Conservation (phyloP, 92 coral and sea anemone genomes). For the Bergia sp. region DNA sequence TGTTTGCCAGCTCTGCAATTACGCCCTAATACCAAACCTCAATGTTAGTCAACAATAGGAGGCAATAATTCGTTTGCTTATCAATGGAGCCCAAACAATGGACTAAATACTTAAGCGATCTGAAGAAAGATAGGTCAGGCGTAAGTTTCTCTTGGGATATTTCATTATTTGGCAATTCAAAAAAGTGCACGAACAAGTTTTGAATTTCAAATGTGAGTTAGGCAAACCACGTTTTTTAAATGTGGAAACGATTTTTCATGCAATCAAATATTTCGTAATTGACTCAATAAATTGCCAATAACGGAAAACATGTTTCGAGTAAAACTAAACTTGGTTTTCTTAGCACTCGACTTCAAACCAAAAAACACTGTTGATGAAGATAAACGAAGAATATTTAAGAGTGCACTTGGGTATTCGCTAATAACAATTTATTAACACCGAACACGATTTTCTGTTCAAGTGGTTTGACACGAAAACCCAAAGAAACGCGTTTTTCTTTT, state of each 20-base stretch:
- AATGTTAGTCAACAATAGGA: slow-evolving; percentile 14
- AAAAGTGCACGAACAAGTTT: neutral
- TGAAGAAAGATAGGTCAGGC: neutral
- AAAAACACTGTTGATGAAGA: neutral
- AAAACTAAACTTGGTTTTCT: neutral
- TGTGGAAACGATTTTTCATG: neutral
- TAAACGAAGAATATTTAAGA: neutral
- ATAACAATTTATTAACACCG: too few relatives aligned
- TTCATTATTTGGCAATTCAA: neutral
- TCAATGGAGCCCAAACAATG: slow-evolving; percentile 30
- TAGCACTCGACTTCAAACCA: slow-evolving; percentile 22
- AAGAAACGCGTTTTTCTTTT: neutral
- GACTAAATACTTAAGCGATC: slow-evolving; percentile 34
- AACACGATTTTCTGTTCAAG: neutral
- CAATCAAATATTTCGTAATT: slow-evolving; percentile 3
- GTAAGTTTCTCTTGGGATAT: slow-evolving; percentile 24
- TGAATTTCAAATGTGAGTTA: neutral
- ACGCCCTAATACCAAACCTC: slow-evolving; percentile 27
- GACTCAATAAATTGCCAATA: slow-evolving; percentile 24
- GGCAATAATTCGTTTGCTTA: neutral
- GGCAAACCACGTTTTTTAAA: neutral
- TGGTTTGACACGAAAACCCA: neutral
- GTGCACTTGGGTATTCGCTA: neutral
- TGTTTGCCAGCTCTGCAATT: slow-evolving; percentile 28
- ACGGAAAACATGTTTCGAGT: slow-evolving; percentile 10